Conservation (phyloP, 2,888 invertebrate species). For the Arrhopalites spinosus region DNA sequence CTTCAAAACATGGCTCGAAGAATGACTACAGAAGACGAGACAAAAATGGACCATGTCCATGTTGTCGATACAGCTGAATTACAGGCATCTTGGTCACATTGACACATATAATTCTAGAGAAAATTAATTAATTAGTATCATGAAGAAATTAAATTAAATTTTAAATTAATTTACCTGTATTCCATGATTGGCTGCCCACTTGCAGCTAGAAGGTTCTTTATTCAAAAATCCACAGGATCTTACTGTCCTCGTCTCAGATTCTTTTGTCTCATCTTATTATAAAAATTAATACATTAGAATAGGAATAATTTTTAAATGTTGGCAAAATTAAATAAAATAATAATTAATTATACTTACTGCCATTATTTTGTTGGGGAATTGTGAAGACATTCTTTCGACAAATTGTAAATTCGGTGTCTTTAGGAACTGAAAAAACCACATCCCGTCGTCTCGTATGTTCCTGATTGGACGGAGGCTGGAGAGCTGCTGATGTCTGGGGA, state of each 20-base stretch:
- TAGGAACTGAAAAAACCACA: conserved; percentile 9
- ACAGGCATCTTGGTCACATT: conserved; percentile 20
- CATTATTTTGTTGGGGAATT: conserved; percentile 39
- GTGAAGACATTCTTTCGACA: conserved; percentile 34
- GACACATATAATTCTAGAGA: conserved; percentile 4
- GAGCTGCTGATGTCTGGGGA: conserved; percentile 17
- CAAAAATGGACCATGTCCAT: not conserved
- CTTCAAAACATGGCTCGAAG: no score
- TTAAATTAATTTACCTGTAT: not conserved
- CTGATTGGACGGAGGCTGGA: not conserved
- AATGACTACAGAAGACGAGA: no score
- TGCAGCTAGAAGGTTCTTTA: conserved; percentile 29
- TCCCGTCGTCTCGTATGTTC: not conserved
- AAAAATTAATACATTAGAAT: not conserved
- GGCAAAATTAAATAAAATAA: not conserved
- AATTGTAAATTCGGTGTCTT: conserved; percentile 17
- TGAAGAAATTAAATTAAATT: not conserved
- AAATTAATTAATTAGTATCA: no score
- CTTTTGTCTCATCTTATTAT: not conserved
- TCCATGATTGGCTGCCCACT: conserved; percentile 14
- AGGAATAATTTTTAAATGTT: not conserved
- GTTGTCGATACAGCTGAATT: conserved; percentile 12
- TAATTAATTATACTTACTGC: conserved; percentile 9
- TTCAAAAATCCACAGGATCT: conserved; percentile 47
- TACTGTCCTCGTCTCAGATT: conserved; percentile 9